A percentile compares a stretch with the other conserved stretches of the same genome.
Evolutionary conservation across 2,888 invertebrate genomes (phyloP).

Genomic region (Euproctis similis): DNA sequence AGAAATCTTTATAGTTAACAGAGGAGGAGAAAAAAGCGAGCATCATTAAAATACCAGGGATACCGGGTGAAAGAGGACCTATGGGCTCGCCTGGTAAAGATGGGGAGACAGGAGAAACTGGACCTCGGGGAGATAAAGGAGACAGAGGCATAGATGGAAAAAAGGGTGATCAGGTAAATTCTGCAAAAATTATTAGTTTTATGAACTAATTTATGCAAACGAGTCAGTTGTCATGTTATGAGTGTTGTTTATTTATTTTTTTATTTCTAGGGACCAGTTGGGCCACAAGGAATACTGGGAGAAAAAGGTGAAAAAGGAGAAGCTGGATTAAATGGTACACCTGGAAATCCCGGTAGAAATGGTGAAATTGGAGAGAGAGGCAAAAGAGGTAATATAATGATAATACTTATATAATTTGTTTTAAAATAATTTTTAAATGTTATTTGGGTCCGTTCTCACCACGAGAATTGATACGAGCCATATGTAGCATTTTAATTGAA

Average conservation of each 20-base stretch:
- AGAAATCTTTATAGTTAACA: conserved; percentile 2
- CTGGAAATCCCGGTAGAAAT: conserved; percentile 35
- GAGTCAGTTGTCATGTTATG: background rate
- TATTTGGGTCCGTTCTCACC: no score
- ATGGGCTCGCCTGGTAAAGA: conserved; percentile 8
- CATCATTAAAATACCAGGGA: conserved; percentile 1
- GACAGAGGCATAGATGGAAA: background rate
- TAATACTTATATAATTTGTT: no score
- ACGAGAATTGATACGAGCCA: no score
- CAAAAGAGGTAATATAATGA: conserved; percentile 70
- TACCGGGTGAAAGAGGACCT: conserved; percentile 6
- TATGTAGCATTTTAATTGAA: no score
- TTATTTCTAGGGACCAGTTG: conserved; percentile 6
- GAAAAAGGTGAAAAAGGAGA: conserved; percentile 81
- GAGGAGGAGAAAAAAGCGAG: conserved; percentile 3
- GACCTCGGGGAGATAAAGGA: conserved; percentile 7
- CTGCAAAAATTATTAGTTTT: background rate
- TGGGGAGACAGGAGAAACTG: conserved; percentile 7
- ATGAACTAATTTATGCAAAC: background rate
- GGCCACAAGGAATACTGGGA: conserved; percentile 11
- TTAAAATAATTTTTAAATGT: no score
- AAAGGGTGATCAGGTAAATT: conserved; percentile 2
- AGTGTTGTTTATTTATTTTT: background rate
- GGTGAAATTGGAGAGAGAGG: conserved; percentile 79
- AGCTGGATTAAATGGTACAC: conserved; percentile 76